Percentiles rank a stretch among this genome's conserved stretches.
Conservation (phyloP, 2,113 vertebrate genomes). For the Sylvilagus bachmani region DNA sequence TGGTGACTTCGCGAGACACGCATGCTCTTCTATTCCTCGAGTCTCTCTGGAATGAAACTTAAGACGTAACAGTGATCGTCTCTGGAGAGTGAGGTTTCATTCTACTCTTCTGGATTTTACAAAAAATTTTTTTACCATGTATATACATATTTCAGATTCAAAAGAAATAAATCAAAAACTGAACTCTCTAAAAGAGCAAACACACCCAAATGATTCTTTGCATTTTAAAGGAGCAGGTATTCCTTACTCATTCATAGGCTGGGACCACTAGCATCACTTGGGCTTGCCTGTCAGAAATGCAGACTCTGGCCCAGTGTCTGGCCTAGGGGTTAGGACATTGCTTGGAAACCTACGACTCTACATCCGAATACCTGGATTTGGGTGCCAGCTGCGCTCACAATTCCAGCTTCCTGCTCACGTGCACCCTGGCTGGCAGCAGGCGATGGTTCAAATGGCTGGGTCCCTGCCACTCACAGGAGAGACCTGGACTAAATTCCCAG, state of each 20-base stretch:
- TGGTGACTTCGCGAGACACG: too few species aligned
- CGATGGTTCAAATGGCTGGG: too few species aligned
- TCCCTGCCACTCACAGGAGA: too few species aligned
- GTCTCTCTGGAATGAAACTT: slow-evolving; percentile 37
- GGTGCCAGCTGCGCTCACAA: too few species aligned
- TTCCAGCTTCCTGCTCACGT: too few species aligned
- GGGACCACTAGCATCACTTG: background rate
- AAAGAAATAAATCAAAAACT: slow-evolving; percentile 6
- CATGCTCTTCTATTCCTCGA: background rate
- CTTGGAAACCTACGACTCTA: too few species aligned
- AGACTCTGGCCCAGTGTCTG: background rate
- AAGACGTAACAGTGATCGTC: background rate
- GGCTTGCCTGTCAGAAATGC: background rate
- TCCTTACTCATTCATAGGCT: background rate
- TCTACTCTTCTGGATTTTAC: background rate
- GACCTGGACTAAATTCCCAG: too few species aligned
- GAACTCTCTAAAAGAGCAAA: background rate
- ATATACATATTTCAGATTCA: background rate
- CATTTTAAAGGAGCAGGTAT: background rate
- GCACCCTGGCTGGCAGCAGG: too few species aligned
- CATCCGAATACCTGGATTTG: too few species aligned
- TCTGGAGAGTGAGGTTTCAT: background rate
- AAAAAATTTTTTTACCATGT: background rate
- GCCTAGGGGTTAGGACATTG: too few species aligned
- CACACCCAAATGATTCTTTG: background rate